Conservation (phyloP, 2,797 vertebrate species). For the Gila robusta region DNA sequence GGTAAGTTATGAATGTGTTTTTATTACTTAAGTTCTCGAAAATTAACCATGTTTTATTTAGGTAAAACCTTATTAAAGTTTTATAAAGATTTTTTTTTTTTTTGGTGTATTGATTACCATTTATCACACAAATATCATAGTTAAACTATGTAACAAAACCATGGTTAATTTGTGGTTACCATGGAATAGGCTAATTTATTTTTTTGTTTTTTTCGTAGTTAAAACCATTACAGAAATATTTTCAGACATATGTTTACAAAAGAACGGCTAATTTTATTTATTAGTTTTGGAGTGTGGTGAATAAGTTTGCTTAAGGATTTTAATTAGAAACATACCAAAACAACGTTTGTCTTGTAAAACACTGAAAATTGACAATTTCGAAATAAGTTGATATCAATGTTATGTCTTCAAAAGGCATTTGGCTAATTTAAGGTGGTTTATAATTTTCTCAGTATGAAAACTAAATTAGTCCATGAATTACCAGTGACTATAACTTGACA, state of each 20-base stretch:
- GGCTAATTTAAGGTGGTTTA: not conserved
- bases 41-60: too few species aligned
- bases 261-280: not conserved
- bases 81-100: too few species aligned
- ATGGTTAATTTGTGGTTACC: not conserved
- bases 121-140: too few species aligned
- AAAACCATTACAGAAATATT: not conserved
- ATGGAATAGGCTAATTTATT: not conserved
- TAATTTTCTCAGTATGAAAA: not conserved
- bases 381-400: not conserved
- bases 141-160: not conserved
- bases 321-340: not conserved
- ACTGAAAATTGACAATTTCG: not conserved
- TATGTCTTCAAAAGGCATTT: not conserved
- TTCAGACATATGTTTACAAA: not conserved
- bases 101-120: too few species aligned
- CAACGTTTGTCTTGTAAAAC: not conserved
- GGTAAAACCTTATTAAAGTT: too few species aligned
- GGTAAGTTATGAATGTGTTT: constrained; percentile 5
- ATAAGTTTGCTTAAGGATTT: too few species aligned
- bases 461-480: not conserved
- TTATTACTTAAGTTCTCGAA: not conserved
- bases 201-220: not conserved
- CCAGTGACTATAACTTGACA: not conserved
- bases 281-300: not conserved